Base-by-base conservation (phyloP, 2,888 invertebrate genomes). In the Phrixothrix hirtus region DNA sequence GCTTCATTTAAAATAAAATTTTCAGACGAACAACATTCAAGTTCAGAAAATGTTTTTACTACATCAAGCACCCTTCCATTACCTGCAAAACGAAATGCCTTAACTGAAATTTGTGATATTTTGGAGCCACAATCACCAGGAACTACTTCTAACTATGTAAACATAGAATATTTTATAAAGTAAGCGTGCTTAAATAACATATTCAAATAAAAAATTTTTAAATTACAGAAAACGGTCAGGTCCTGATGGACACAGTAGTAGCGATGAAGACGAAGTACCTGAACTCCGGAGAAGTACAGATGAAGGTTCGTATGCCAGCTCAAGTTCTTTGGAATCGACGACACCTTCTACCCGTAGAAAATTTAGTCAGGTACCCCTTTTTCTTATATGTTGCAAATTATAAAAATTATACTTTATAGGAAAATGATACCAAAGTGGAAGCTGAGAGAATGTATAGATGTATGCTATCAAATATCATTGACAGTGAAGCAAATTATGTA, bases 151-250 rank as follows among this genome's bases (percentile, higher is more conserved):
- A 92, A 93, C 78, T 93, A 93, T 77, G 92, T 92, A 75, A 93
- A 93, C 77, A 92, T 93, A 78, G 92, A 93, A 76, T 93, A 92
- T 75, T 93, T 93, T 67, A 85, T 93, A 75, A 86, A 88, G 89
- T 89, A 74, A 80, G 85, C 79, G 55, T n/a, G n/a, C n/a, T n/a
- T n/a, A n/a, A n/a, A n/a, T n/a, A n/a, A n/a, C n/a, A n/a, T n/a
- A n/a, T n/a, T n/a, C n/a, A n/a, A n/a, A n/a, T n/a, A n/a, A n/a
- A n/a, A n/a, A n/a, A n/a, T n/a, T n/a, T n/a, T n/a, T n/a, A n/a
- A n/a, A n/a, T n/a, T 10, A 0, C 44, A 52, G 50, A 34, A 54
- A 54, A 44, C 48, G 50, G 2, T 46, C 49, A 7, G 54, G 49
- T 6, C 44, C 51, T n/a, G 54, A 71, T 43, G 68, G 63, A 44